phyloP scores from a whole-genome alignment of 1,140 invertebrate genomes.

The Eubasilissa regina region DNA sequence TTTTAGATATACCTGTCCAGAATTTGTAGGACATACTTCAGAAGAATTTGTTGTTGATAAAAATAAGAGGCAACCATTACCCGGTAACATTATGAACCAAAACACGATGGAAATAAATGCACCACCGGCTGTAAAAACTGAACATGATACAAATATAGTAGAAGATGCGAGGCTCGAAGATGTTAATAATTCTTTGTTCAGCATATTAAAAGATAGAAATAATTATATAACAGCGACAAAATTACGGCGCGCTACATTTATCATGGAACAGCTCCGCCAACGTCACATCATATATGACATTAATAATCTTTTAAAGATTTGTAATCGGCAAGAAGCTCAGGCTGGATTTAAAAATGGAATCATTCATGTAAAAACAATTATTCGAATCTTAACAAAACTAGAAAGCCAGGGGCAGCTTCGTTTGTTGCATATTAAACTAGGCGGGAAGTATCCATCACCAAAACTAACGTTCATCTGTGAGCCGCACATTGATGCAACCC shows the following conservation, averaged over 20 bases:
- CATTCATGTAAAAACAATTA: slow-evolving; percentile 48
- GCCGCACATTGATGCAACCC: slow-evolving; percentile 26
- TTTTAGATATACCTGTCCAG: slow-evolving; percentile 30
- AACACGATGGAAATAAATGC: not conserved
- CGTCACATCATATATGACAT: slow-evolving; percentile 45
- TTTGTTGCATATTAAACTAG: slow-evolving; percentile 37
- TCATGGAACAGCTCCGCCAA: slow-evolving; percentile 45
- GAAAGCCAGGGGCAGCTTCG: slow-evolving; percentile 47
- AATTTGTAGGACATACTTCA: not conserved
- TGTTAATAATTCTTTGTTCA: not conserved
- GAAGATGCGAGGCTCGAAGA: slow-evolving; percentile 6
- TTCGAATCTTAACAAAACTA: slow-evolving; percentile 33
- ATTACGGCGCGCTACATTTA: slow-evolving; percentile 43
- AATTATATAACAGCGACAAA: slow-evolving; percentile 34
- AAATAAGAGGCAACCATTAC: slow-evolving; percentile 2
- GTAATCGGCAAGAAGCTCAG: slow-evolving; percentile 10
- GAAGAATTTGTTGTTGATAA: slow-evolving; percentile 1
- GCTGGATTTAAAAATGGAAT: slow-evolving; percentile 16
- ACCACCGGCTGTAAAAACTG: not conserved
- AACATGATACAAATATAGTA: not conserved
- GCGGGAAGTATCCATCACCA: not conserved
- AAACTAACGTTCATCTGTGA: slow-evolving; percentile 50
- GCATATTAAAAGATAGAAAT: not conserved
- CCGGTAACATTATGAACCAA: not conserved
- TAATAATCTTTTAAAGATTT: slow-evolving; percentile 35